A percentile compares a stretch with the other conserved stretches of the same genome.
Conservation (phyloP, 2,888 invertebrate species). For the Hirtodrosophila cameraria region DNA sequence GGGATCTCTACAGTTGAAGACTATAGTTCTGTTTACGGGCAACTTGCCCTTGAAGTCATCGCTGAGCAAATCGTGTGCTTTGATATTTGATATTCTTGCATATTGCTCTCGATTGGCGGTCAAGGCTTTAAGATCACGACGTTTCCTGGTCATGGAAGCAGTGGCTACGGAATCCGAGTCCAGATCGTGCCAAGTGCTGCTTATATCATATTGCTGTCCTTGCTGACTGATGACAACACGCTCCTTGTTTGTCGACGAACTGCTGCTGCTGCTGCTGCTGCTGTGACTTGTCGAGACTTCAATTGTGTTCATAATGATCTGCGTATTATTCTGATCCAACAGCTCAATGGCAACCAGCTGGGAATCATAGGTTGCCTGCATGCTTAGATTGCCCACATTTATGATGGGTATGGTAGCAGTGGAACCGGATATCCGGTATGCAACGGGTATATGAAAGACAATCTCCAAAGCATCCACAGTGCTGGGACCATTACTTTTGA, state of each 20-base stretch:
- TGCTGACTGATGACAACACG: conserved; percentile 39
- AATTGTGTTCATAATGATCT: conserved; percentile 78
- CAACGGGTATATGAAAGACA: conserved; percentile 81
- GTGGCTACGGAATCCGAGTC: conserved; percentile 64
- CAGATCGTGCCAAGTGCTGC: conserved; percentile 48
- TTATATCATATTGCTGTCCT: conserved; percentile 58
- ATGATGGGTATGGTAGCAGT: conserved; percentile 77
- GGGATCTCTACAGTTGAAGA: conserved; percentile 83
- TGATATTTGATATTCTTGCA: conserved; percentile 76
- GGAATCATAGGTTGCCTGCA: conserved; percentile 81
- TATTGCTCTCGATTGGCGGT: conserved; percentile 80
- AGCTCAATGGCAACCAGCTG: conserved; percentile 78
- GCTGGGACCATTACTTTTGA: conserved; percentile 84
- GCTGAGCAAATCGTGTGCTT: conserved; percentile 76
- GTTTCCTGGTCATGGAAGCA: conserved; percentile 67
- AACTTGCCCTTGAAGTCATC: conserved; percentile 81
- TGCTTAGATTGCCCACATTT: conserved; percentile 79
- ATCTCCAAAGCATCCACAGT: conserved; percentile 80
- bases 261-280: too few species aligned
- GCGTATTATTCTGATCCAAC: conserved; percentile 80
- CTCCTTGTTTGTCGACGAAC: too few species aligned
- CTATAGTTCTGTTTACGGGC: conserved; percentile 83
- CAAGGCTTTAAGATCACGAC: conserved; percentile 71
- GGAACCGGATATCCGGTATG: conserved; percentile 79
- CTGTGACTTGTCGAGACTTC: conserved; percentile 65